These are phyloP conservation scores for Drosophila malerkotliana DNA, from an alignment of 1,140 invertebrate genomes.

Conservation along the genomic window DNA sequence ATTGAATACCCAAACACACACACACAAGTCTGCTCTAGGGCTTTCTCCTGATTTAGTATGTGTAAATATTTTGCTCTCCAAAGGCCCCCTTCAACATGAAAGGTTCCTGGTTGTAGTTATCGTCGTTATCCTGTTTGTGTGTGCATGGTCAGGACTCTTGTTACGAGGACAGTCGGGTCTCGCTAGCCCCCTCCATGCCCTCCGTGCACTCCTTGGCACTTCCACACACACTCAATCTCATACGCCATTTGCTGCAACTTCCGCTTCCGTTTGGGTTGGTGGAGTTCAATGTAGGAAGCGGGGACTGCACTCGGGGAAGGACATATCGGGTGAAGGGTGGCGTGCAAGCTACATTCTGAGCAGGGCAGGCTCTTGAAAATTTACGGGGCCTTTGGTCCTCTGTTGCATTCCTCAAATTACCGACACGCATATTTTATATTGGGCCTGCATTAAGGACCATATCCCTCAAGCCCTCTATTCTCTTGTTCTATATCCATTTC, in stretches of 20 bases:
- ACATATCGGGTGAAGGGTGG: background rate
- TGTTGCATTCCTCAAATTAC: slow-evolving; percentile 80
- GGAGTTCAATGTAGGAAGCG: slow-evolving; percentile 25
- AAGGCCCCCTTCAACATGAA: slow-evolving; percentile 58
- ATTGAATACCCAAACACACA: slow-evolving; percentile 29
- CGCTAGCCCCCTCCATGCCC: slow-evolving; percentile 2
- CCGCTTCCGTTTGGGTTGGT: slow-evolving; percentile 64
- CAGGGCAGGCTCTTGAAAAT: slow-evolving; percentile 62
- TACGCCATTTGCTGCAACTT: slow-evolving; percentile 78
- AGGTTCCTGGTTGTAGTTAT: slow-evolving; percentile 42
- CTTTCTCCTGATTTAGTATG: slow-evolving; percentile 67
- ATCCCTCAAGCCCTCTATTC: slow-evolving; percentile 10
- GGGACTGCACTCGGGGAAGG: background rate
- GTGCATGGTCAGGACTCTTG: slow-evolving; percentile 63
- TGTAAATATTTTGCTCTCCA: slow-evolving; percentile 77
- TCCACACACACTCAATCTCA: slow-evolving; percentile 50
- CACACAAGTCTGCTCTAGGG: slow-evolving; percentile 11
- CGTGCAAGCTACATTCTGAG: slow-evolving; percentile 28
- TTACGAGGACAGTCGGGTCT: slow-evolving; percentile 57
- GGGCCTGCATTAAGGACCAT: slow-evolving; percentile 64
- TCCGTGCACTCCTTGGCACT: slow-evolving; percentile 10
- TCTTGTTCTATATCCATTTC: slow-evolving; percentile 6
- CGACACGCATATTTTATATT: slow-evolving; percentile 79
- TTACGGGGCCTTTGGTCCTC: slow-evolving; percentile 64
- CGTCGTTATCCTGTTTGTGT: slow-evolving; percentile 55